A percentile compares a stretch with the other conserved stretches of the same genome.
phyloP scores from a whole-genome alignment of 2,888 invertebrate species.

The Tachina fera region DNA sequence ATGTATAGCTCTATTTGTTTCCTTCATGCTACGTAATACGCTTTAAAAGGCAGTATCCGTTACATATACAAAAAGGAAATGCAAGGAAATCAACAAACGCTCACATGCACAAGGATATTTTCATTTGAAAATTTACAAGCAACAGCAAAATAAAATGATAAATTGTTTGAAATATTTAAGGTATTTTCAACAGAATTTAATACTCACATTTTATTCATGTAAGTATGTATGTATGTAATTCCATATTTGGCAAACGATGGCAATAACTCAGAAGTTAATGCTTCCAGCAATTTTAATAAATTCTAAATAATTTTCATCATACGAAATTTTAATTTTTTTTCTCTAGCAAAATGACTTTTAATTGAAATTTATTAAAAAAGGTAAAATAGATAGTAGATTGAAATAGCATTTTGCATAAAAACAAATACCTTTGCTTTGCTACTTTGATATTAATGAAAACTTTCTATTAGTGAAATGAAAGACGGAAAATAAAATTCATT shows the following conservation, averaged over 20 bases:
- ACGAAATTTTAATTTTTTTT: too few relatives aligned
- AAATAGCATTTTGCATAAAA: too few relatives aligned
- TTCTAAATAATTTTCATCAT: neutral
- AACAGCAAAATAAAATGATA: conserved; percentile 43
- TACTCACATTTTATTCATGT: neutral
- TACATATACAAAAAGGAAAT: conserved; percentile 59
- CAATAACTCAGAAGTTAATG: neutral
- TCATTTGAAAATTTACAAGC: conserved; percentile 35
- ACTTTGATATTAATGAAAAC: too few relatives aligned
- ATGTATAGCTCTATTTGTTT: conserved; percentile 14
- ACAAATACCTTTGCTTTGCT: too few relatives aligned
- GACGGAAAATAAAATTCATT: too few relatives aligned
- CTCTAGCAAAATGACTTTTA: too few relatives aligned
- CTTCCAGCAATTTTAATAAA: neutral
- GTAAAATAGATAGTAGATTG: too few relatives aligned
- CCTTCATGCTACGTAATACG: conserved; percentile 47
- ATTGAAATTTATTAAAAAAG: too few relatives aligned
- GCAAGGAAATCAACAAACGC: conserved; percentile 19
- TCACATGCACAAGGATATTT: neutral
- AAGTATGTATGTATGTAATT: neutral
- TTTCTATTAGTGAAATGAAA: too few relatives aligned
- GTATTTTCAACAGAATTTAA: conserved; percentile 47
- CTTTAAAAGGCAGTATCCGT: conserved; percentile 64
- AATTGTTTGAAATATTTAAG: conserved; percentile 54
- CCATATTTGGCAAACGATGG: neutral